These are phyloP conservation scores for Drosophila affinis DNA, from an alignment of 2,888 invertebrate species.

Conservation along the genomic window DNA sequence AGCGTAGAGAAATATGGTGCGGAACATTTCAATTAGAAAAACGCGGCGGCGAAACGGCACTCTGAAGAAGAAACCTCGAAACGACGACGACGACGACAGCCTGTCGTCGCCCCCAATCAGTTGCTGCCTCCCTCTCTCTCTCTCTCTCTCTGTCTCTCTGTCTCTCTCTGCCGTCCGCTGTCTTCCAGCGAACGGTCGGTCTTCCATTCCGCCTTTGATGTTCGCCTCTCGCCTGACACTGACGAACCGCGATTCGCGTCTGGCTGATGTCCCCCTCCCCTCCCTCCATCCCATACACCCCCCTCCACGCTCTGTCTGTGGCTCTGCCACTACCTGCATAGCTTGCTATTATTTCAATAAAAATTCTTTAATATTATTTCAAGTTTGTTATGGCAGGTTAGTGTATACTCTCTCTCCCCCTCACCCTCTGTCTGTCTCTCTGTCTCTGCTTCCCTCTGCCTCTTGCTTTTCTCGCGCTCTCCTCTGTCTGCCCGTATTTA, in stretches of 20 bases:
- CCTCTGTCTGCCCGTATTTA: constrained; percentile 56
- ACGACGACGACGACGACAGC: constrained; percentile 45
- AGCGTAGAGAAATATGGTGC: constrained; percentile 76
- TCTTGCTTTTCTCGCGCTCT: constrained; percentile 14
- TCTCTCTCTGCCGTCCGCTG: constrained; percentile 6
- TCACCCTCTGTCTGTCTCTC: not conserved
- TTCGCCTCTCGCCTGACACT: constrained; percentile 51
- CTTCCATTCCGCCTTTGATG: constrained; percentile 69
- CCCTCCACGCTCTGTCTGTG: not conserved
- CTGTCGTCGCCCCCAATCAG: constrained; percentile 68
- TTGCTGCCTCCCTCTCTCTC: constrained; percentile 8
- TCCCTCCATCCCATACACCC: constrained; percentile 33
- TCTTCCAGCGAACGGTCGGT: constrained; percentile 17
- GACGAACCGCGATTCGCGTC: constrained; percentile 56
- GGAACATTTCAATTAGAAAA: constrained; percentile 76
- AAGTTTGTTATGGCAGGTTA: constrained; percentile 75
- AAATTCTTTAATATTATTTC: constrained; percentile 78
- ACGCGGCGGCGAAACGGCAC: constrained; percentile 38
- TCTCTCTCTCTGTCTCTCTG: constrained; percentile 18
- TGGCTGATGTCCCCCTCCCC: constrained; percentile 29
- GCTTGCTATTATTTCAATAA: constrained; percentile 75
- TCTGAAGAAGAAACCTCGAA: constrained; percentile 52
- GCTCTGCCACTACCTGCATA: constrained; percentile 43
- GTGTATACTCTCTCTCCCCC: constrained; percentile 47
- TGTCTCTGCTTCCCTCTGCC: not conserved